Conservation (phyloP, 2,888 invertebrate species). For the Tetranychus piercei region DNA sequence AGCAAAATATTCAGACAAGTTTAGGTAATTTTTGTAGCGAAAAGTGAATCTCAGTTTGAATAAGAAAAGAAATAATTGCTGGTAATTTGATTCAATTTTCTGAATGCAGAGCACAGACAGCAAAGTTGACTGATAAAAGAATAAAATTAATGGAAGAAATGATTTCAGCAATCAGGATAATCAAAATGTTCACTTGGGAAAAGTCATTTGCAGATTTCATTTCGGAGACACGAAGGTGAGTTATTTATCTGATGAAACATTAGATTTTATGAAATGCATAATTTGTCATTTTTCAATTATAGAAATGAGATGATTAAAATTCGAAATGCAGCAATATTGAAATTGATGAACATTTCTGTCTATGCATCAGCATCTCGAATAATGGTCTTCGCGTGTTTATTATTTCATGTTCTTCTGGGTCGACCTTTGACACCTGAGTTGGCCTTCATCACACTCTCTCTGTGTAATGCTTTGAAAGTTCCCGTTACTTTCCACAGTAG, state of each 20-base stretch:
- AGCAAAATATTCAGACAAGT: background rate
- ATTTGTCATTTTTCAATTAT: background rate
- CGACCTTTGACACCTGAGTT: slow-evolving; percentile 48
- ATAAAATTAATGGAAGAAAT: slow-evolving; percentile 87
- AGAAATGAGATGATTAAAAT: background rate
- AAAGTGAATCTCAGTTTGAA: background rate
- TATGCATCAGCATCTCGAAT: background rate
- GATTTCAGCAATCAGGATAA: slow-evolving; percentile 75
- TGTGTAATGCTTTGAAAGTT: slow-evolving; percentile 64
- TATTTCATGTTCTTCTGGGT: slow-evolving; percentile 40
- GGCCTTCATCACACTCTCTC: slow-evolving; percentile 62
- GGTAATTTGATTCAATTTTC: background rate
- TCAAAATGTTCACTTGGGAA: slow-evolving; percentile 94
- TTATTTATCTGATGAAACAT: background rate
- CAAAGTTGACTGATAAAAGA: slow-evolving; percentile 65
- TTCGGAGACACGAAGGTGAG: background rate
- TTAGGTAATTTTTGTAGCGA: background rate
- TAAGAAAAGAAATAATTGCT: background rate
- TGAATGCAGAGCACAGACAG: slow-evolving; percentile 47
- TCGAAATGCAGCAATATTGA: background rate
- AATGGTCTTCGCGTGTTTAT: background rate
- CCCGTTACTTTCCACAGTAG: slow-evolving; percentile 55
- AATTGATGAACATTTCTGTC: background rate
- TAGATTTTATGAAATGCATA: too few relatives aligned
- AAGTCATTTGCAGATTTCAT: slow-evolving; percentile 51